These are phyloP conservation scores for Corythornis madagascariensis DNA, from an alignment of 2,113 vertebrate genomes.

Conservation along the genomic window DNA sequence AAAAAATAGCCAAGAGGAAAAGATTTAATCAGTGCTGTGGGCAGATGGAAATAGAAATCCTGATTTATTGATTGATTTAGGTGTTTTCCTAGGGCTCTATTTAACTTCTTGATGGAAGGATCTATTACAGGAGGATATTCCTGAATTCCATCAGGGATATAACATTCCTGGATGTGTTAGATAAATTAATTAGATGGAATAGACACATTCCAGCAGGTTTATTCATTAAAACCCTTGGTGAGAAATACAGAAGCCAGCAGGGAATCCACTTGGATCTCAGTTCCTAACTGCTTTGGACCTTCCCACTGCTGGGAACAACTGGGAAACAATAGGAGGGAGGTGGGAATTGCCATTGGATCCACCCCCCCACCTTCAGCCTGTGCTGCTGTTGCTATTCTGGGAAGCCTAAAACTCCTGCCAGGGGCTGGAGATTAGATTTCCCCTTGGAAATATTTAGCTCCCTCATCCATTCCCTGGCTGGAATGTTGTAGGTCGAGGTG, in stretches of 20 bases:
- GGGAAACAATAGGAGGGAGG: slow-evolving; percentile 33
- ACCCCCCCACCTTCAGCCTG: background rate
- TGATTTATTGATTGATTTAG: background rate
- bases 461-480: slow-evolving; percentile 60
- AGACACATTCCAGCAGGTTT: background rate
- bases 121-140: background rate
- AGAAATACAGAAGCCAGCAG: background rate
- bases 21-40: background rate
- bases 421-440: slow-evolving; percentile 62
- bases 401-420: slow-evolving; percentile 48
- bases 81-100: background rate
- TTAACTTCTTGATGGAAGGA: background rate
- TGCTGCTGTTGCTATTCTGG: slow-evolving; percentile 62
- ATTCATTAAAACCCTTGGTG: background rate
- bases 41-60: background rate
- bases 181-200: background rate
- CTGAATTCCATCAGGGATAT: background rate
- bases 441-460: slow-evolving; percentile 55
- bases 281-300: background rate
- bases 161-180: background rate
- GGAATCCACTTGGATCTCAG: background rate
- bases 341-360: slow-evolving; percentile 22
- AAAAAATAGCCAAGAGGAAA: background rate
- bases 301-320: slow-evolving; percentile 21
- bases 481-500: slow-evolving; percentile 71